Conservation (phyloP, 2,888 invertebrate species). For the Caenorhabditis sulstoni region DNA sequence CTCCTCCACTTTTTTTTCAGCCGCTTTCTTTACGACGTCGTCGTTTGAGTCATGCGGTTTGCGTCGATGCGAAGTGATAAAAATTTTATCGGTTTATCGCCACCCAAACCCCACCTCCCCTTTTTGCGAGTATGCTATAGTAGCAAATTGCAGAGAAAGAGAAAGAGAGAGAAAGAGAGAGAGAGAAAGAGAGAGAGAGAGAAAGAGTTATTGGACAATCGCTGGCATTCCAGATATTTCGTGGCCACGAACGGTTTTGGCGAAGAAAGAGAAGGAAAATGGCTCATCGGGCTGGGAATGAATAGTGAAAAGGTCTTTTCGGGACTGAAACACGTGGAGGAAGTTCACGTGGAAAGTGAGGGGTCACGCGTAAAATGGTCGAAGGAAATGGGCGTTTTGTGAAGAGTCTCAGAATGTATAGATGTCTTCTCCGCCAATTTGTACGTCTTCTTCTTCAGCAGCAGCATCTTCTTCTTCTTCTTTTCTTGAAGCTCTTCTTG, state of each 20-base stretch:
- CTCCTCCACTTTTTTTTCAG: neutral
- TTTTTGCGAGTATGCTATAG: conserved; percentile 6
- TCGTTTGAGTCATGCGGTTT: conserved; percentile 37
- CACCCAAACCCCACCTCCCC: conserved; percentile 13
- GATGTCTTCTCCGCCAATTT: neutral
- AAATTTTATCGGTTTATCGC: conserved; percentile 54
- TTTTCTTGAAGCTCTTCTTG: too few relatives aligned
- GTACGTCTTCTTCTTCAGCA: neutral
- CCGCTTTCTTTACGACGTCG: conserved; percentile 28
- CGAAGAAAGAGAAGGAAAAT: too few relatives aligned
- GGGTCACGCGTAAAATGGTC: too few relatives aligned
- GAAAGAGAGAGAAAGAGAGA: neutral
- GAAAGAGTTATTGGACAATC: neutral
- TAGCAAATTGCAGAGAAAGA: conserved; percentile 14
- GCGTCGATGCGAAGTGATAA: conserved; percentile 47
- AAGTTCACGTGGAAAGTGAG: too few relatives aligned
- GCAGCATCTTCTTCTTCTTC: neutral
- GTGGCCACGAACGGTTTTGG: too few relatives aligned
- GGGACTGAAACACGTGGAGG: too few relatives aligned
- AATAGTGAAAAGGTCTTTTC: too few relatives aligned
- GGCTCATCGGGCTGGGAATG: too few relatives aligned
- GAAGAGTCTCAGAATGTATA: neutral
- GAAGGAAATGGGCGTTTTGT: neutral
- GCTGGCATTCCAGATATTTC: too few relatives aligned
- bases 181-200: neutral